Evolutionary conservation across 2,113 vertebrate species (phyloP).

Genomic region (Recurvirostra avosetta): DNA sequence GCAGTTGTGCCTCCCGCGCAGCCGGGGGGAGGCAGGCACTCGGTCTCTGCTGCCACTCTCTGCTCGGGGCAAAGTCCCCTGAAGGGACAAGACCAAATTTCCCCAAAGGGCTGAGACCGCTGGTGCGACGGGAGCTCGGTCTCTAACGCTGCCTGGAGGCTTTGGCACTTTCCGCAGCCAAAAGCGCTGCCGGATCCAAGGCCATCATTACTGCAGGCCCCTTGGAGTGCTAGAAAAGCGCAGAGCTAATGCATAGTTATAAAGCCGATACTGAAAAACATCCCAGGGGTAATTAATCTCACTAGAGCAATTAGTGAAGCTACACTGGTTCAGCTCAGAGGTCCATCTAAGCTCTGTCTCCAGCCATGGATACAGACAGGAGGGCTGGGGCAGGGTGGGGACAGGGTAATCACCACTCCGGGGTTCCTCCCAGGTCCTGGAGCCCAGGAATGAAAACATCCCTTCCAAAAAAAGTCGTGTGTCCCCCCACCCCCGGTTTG

Average conservation of each 20-base stretch:
- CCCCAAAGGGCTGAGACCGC: no score
- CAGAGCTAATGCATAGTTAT: conserved; percentile 34
- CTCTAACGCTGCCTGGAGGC: neutral
- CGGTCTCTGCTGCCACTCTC: neutral
- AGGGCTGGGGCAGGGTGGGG: neutral
- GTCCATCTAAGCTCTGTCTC: neutral
- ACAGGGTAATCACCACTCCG: neutral
- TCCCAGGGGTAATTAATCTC: neutral
- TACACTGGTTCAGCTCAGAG: neutral
- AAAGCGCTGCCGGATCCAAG: neutral
- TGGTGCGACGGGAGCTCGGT: accelerated
- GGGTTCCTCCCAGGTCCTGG: neutral
- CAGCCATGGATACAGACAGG: neutral
- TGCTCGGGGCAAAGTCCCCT: accelerated
- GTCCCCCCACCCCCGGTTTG: neutral
- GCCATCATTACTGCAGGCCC: neutral
- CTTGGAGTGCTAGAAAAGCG: neutral
- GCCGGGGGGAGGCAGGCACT: neutral
- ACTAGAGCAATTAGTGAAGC: neutral
- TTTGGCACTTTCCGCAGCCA: neutral
- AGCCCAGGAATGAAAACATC: neutral
- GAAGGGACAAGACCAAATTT: accelerated
- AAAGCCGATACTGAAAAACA: neutral
- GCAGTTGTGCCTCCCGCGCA: neutral
- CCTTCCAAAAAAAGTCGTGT: neutral